Conservation (phyloP, 1,140 invertebrate species). For the Sesamia nonagrioides region DNA sequence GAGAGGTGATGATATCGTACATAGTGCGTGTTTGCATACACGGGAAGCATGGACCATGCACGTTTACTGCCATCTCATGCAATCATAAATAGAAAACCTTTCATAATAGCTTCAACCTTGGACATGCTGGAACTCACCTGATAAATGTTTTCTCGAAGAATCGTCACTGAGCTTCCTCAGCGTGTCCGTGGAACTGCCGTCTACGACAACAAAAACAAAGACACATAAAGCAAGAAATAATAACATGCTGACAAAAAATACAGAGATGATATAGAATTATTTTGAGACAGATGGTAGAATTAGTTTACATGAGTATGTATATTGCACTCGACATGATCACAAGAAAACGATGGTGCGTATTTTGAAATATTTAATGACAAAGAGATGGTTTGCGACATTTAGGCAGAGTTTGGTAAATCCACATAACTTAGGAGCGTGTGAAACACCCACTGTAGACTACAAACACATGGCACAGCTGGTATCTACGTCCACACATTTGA, state of each 20-base stretch:
- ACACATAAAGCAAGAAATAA: slow-evolving; percentile 84
- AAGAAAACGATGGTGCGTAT: slow-evolving; percentile 37
- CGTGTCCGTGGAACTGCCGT: slow-evolving; percentile 83
- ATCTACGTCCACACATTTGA: slow-evolving; percentile 52
- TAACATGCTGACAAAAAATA: slow-evolving; percentile 77
- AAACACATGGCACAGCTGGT: slow-evolving; percentile 51
- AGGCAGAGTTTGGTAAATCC: slow-evolving; percentile 61
- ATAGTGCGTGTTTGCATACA: slow-evolving; percentile 51
- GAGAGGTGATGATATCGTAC: slow-evolving; percentile 46
- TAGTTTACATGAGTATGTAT: slow-evolving; percentile 44
- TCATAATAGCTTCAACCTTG: slow-evolving; percentile 16
- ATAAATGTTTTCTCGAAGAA: slow-evolving; percentile 86
- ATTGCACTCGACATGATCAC: slow-evolving; percentile 49
- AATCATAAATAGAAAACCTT: slow-evolving; percentile 44
- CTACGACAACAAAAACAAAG: slow-evolving; percentile 84
- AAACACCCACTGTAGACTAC: slow-evolving; percentile 40
- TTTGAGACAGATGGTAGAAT: slow-evolving; percentile 54
- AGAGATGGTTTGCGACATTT: slow-evolving; percentile 58
- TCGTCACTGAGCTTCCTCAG: slow-evolving; percentile 85
- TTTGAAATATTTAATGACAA: slow-evolving; percentile 54
- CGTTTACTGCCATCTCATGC: slow-evolving; percentile 51
- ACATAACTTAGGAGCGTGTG: slow-evolving; percentile 24
- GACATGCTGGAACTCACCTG: slow-evolving; percentile 76
- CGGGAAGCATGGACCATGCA: slow-evolving; percentile 62
- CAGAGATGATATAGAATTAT: slow-evolving; percentile 47